phyloP scores from a whole-genome alignment of 2,113 vertebrate species.

The Narcine bancroftii region DNA sequence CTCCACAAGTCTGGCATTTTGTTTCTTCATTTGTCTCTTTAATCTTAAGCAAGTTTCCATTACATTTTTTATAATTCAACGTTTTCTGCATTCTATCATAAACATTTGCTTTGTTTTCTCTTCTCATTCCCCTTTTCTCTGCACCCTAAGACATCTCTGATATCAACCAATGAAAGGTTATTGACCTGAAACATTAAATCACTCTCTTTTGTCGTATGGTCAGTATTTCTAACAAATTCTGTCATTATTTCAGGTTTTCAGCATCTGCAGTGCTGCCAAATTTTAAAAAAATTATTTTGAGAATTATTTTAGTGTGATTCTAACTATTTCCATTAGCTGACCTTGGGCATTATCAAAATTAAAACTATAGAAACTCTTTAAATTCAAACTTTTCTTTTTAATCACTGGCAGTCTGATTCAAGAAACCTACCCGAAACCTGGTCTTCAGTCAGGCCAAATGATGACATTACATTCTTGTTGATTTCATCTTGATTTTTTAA shows the following conservation, averaged over 20 bases:
- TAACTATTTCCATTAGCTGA: neutral
- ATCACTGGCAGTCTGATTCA: neutral
- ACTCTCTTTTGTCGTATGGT: too few species aligned
- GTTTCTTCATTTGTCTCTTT: too few species aligned
- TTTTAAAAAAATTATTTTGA: neutral
- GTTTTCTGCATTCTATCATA: too few species aligned
- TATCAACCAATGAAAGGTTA: too few species aligned
- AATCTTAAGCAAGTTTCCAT: too few species aligned
- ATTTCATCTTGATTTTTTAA: constrained; percentile 97
- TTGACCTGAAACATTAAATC: too few species aligned
- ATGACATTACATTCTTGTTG: constrained; percentile 95
- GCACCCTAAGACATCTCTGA: too few species aligned
- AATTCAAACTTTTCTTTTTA: neutral
- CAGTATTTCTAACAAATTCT: too few species aligned
- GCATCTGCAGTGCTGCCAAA: neutral
- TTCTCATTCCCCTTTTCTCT: too few species aligned
- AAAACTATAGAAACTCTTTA: neutral
- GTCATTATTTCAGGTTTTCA: neutral
- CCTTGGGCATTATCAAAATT: neutral
- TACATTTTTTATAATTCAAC: too few species aligned
- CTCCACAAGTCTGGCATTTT: too few species aligned
- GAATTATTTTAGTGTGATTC: neutral
- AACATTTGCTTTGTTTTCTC: too few species aligned
- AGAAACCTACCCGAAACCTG: constrained; percentile 74
- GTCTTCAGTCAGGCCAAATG: constrained; percentile 88